Percentiles rank a stretch among this genome's conserved stretches.
Conservation (phyloP, 2,113 vertebrate genomes). For the Echinops telfairi region DNA sequence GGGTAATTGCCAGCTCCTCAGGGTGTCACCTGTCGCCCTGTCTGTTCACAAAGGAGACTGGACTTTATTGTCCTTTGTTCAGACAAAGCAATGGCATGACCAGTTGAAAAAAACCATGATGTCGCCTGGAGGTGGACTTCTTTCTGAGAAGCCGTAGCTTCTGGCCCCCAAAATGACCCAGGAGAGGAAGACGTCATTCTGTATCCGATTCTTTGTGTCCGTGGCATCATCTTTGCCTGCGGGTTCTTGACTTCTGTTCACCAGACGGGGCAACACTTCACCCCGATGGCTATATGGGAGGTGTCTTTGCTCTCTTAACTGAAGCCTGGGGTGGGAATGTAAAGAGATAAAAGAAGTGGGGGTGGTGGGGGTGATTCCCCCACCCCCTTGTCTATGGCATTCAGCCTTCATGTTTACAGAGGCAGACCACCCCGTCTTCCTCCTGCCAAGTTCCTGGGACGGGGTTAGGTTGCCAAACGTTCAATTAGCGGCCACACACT, state of each 20-base stretch:
- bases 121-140: conserved; percentile 60
- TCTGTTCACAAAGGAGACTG: conserved; percentile 40
- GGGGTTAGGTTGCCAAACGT: neutral
- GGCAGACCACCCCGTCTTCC: neutral
- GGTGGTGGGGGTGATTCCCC: neutral
- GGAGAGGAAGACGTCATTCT: conserved; percentile 72
- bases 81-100: conserved; percentile 76
- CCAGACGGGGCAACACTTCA: neutral
- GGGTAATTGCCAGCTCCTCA: conserved; percentile 64
- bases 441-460: neutral
- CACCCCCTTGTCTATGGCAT: neutral
- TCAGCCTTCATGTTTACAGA: neutral
- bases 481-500: neutral
- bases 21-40: neutral
- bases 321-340: neutral
- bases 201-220: conserved; percentile 67
- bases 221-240: conserved; percentile 12
- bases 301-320: neutral
- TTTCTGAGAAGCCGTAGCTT: conserved; percentile 72
- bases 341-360: neutral
- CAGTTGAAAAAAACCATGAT: conserved; percentile 62
- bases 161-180: conserved; percentile 76
- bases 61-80: conserved; percentile 71
- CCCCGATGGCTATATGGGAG: neutral
- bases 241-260: neutral